Percentiles rank a stretch among this genome's conserved stretches.
Evolutionary conservation across 2,888 invertebrate genomes (phyloP).

Genomic region (Sphaeridia pumilis): DNA sequence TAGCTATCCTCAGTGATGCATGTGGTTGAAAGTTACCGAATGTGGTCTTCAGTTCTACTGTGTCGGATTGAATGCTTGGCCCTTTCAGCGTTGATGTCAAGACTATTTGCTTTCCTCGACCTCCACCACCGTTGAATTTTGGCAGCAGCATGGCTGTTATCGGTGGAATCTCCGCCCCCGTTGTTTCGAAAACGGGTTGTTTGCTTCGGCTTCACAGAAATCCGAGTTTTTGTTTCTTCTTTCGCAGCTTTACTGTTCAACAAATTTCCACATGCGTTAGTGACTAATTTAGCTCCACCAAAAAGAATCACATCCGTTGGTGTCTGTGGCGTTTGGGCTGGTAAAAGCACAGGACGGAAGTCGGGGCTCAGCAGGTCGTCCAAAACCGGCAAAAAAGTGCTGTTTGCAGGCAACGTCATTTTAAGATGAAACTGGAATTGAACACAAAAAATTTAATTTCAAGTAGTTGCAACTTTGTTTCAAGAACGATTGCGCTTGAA

Average conservation of each 20-base stretch:
- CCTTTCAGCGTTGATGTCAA: slow-evolving; percentile 22
- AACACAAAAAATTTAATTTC: too few relatives aligned
- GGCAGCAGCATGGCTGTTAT: neutral
- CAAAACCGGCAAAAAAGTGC: slow-evolving; percentile 31
- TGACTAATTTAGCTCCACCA: slow-evolving; percentile 13
- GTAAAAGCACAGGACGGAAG: slow-evolving; percentile 30
- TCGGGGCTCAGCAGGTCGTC: slow-evolving; percentile 33
- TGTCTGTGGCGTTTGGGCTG: slow-evolving; percentile 31
- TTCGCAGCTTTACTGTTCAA: neutral
- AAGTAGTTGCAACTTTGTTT: too few relatives aligned
- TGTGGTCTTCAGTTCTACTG: slow-evolving; percentile 31
- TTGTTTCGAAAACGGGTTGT: neutral
- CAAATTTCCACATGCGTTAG: slow-evolving; percentile 15
- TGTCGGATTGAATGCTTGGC: slow-evolving; percentile 31
- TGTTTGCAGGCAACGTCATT: slow-evolving; percentile 28
- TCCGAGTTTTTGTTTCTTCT: neutral
- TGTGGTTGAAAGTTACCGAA: slow-evolving; percentile 23
- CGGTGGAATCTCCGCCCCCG: neutral
- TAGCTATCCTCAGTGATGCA: too few relatives aligned
- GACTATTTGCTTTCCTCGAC: slow-evolving; percentile 13
- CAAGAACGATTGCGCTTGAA: too few relatives aligned
- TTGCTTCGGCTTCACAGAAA: neutral
- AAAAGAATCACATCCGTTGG: slow-evolving; percentile 17
- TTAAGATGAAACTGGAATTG: too few relatives aligned
- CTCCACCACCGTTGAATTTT: slow-evolving; percentile 35